These are phyloP conservation scores for Atopsyche davidsoni DNA, from an alignment of 1,140 invertebrate species.

Conservation along the genomic window DNA sequence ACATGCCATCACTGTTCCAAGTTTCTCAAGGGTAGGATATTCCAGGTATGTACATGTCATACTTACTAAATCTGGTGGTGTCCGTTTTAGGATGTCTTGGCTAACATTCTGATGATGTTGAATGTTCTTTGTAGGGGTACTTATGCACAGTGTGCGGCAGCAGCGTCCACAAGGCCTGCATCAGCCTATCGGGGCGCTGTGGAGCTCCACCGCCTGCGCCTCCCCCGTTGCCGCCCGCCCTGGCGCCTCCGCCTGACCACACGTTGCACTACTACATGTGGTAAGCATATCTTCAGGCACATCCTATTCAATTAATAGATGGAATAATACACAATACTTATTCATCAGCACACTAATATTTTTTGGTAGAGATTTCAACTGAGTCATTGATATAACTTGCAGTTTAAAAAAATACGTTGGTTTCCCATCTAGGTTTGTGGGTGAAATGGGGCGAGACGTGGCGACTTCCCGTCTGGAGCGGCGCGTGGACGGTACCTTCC, in stretches of 20 bases:
- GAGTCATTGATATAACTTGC: too few species aligned
- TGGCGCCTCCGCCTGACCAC: slow-evolving; percentile 49
- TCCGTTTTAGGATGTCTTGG: neutral
- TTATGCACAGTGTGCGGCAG: slow-evolving; percentile 67
- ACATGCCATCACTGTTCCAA: slow-evolving; percentile 80
- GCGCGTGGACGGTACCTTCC: slow-evolving; percentile 80
- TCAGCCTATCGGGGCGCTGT: slow-evolving; percentile 66
- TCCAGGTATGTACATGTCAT: slow-evolving; percentile 54
- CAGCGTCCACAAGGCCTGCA: slow-evolving; percentile 71
- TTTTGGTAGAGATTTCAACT: too few species aligned
- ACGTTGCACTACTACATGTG: slow-evolving; percentile 55
- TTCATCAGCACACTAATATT: too few species aligned
- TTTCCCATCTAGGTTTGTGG: slow-evolving; percentile 62
- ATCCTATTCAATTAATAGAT: too few species aligned
- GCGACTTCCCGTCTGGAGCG: slow-evolving; percentile 72
- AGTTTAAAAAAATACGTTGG: too few species aligned
- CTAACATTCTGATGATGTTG: neutral
- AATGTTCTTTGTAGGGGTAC: slow-evolving; percentile 58
- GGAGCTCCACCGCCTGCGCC: slow-evolving; percentile 49
- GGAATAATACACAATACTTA: too few species aligned
- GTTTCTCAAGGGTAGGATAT: slow-evolving; percentile 86
- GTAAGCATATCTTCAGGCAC: too few species aligned
- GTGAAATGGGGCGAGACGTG: slow-evolving; percentile 78
- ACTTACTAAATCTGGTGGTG: neutral
- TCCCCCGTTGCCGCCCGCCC: slow-evolving; percentile 47